Percentiles rank a stretch among this genome's conserved stretches.
phyloP scores from a whole-genome alignment of 2,888 invertebrate genomes.

The Trypoxylon attenuatum region DNA sequence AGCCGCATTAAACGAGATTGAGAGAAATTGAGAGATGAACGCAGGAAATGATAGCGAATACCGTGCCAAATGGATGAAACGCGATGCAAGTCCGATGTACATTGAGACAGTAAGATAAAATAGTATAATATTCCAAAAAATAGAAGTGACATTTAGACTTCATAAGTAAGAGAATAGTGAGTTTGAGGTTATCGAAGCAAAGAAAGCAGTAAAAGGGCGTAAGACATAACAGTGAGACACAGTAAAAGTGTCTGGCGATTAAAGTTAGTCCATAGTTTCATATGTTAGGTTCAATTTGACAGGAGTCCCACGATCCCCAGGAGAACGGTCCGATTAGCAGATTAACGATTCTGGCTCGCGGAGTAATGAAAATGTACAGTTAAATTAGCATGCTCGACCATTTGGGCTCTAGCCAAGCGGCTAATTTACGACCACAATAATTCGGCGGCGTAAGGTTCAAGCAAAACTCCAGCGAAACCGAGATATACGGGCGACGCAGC shows the following conservation, averaged over 20 bases:
- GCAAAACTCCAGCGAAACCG: neutral
- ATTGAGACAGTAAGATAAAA: no score
- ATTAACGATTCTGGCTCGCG: conserved; percentile 31
- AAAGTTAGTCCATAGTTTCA: conserved; percentile 1
- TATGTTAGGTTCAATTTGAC: conserved; percentile 13
- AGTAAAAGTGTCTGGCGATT: neutral
- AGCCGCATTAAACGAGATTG: no score
- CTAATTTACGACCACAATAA: conserved; percentile 44
- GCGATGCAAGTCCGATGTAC: conserved; percentile 22
- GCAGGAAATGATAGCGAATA: neutral
- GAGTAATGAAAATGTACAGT: conserved; percentile 40
- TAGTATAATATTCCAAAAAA: no score
- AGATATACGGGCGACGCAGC: neutral
- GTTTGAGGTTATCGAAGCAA: no score
- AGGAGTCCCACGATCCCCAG: conserved; percentile 1
- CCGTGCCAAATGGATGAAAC: neutral
- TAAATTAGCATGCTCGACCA: conserved; percentile 37
- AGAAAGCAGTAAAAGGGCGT: no score
- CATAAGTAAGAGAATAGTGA: no score
- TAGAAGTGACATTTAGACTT: no score
- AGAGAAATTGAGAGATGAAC: neutral
- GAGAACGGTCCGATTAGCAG: conserved; percentile 29
- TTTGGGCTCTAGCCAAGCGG: conserved; percentile 46
- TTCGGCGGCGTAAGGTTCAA: conserved; percentile 15
- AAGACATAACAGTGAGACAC: no score